Percentiles rank a stretch among this genome's conserved stretches.
Evolutionary conservation across 92 coral and sea anemone genomes (phyloP).

Genomic region (Epizoanthus fatuus): DNA sequence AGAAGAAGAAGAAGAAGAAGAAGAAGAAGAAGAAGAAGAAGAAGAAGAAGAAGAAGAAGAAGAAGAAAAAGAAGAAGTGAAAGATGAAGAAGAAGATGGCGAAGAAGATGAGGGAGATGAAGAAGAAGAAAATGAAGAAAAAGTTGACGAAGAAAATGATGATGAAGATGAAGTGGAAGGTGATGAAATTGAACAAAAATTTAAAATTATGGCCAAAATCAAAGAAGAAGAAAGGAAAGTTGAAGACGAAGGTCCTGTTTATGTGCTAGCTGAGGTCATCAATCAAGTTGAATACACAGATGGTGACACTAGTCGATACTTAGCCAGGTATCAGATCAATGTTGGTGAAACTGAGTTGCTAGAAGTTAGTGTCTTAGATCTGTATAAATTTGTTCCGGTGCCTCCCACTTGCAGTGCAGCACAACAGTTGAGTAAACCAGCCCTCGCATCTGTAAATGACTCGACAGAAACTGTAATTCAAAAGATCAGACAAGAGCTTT

Average conservation of each 20-base stretch:
- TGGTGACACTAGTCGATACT: slow-evolving; percentile 3
- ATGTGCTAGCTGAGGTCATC: slow-evolving; percentile 32
- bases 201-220: not conserved
- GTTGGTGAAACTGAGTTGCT: slow-evolving; percentile 21
- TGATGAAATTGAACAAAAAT: not conserved
- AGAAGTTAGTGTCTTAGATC: slow-evolving; percentile 35
- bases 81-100: not conserved
- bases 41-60: not conserved
- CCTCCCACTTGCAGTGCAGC: not conserved
- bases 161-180: not conserved
- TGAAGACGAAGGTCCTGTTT: slow-evolving; percentile 14
- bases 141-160: not conserved
- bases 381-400: slow-evolving; percentile 49
- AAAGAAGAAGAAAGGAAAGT: slow-evolving; percentile 38
- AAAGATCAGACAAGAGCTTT: slow-evolving; percentile 69
- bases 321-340: slow-evolving; percentile 34
- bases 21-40: not conserved
- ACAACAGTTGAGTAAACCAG: not conserved
- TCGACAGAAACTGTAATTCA: slow-evolving; percentile 54
- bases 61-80: not conserved
- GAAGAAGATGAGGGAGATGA: not conserved
- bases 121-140: not conserved
- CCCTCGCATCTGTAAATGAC: not conserved
- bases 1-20: not conserved
- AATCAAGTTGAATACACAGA: not conserved